Percentiles rank a stretch among this genome's conserved stretches.
Conservation (phyloP, 2,888 invertebrate genomes). For the Argyra leucocephala region DNA sequence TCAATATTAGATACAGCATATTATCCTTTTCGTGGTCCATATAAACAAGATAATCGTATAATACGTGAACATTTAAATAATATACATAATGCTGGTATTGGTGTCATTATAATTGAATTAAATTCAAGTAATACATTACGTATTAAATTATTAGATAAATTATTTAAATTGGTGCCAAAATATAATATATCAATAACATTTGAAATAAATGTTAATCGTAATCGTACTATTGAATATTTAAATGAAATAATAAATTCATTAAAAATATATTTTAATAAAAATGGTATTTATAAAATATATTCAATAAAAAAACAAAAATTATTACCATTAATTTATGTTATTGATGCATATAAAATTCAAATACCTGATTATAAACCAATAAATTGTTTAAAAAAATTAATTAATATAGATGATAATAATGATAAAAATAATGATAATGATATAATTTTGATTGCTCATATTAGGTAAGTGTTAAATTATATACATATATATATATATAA, state of each 20-base stretch:
- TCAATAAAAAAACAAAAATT: conserved; percentile 33
- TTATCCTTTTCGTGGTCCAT: conserved; percentile 39
- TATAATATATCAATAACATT: conserved; percentile 49
- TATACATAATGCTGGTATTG: conserved; percentile 50
- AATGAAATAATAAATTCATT: conserved; percentile 42
- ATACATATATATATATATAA: too few relatives aligned
- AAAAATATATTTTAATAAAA: conserved; percentile 27
- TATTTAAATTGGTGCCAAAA: conserved; percentile 44
- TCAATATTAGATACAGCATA: conserved; percentile 37
- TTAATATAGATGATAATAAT: conserved; percentile 29
- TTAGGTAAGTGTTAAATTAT: conserved; percentile 35
- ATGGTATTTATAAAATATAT: conserved; percentile 38
- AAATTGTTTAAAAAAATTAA: conserved; percentile 39
- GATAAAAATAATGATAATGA: conserved; percentile 46
- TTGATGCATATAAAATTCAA: conserved; percentile 52
- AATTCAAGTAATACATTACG: conserved; percentile 28
- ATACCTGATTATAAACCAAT: conserved; percentile 43
- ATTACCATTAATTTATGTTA: conserved; percentile 55
- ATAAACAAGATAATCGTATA: conserved; percentile 38
- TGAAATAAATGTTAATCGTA: conserved; percentile 52
- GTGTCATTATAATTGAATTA: conserved; percentile 52
- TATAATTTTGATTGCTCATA: conserved; percentile 50
- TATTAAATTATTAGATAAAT: conserved; percentile 37
- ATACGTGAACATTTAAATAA: conserved; percentile 52
- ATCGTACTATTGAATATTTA: conserved; percentile 45